A percentile compares a stretch with the other conserved stretches of the same genome.
Evolutionary conservation across 2,888 invertebrate species (phyloP).

Genomic region (Thysanoteuthis rhombus): DNA sequence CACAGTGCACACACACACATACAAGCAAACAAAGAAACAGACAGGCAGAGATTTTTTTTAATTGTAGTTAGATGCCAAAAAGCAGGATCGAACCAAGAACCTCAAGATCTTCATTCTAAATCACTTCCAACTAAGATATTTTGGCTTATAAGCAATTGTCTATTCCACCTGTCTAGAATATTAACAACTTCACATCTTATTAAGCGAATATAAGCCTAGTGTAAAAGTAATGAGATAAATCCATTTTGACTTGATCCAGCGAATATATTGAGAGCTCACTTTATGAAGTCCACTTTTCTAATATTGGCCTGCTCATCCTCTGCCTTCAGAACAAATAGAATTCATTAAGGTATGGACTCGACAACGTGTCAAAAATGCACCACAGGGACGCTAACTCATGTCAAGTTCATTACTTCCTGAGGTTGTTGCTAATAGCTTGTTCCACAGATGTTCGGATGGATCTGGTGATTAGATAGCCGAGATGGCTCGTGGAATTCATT

Average conservation of each 20-base stretch:
- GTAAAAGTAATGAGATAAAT: background rate
- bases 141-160: too few relatives aligned
- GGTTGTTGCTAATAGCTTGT: conserved; percentile 12
- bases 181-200: background rate
- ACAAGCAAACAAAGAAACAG: too few relatives aligned
- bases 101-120: too few relatives aligned
- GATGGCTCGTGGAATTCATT: background rate
- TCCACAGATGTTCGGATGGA: background rate
- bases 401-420: background rate
- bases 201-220: background rate
- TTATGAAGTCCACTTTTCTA: background rate
- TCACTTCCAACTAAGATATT: too few relatives aligned
- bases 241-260: background rate
- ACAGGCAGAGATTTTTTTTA: too few relatives aligned
- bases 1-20: too few relatives aligned
- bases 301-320: background rate
- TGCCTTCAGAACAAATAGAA: background rate
- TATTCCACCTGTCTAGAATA: background rate
- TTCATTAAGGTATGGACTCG: background rate
- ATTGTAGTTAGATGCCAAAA: too few relatives aligned
- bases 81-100: too few relatives aligned
- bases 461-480: background rate
- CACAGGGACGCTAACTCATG: background rate
- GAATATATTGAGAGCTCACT: background rate
- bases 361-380: background rate